Base-by-base conservation (phyloP, 1,140 invertebrate genomes). In the Mylabris phalerata region DNA sequence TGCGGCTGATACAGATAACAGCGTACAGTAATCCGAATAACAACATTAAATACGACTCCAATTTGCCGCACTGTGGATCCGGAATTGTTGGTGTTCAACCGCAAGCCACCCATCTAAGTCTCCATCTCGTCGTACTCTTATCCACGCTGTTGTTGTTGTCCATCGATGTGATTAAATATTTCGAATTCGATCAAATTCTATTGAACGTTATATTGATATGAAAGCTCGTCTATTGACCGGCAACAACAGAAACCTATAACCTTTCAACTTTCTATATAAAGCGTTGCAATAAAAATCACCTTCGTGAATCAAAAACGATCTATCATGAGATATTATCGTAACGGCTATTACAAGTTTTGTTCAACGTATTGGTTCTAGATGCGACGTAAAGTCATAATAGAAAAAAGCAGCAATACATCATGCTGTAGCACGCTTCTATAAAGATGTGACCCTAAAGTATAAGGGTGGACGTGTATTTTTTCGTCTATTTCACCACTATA, bases 31-130 rank as follows among this genome's bases (percentile, higher is more conserved):
- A 75, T 74, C 72, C 72, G 66, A 72, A 75, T 74, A 75, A 74
- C 72, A 74, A 71, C 72, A 74, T 75, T 75, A 75, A 74, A 74
- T 75, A 73, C 72, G 71, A 69, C 71, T 72, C 67, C 72, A 75
- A 75, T 75, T 75, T 75, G 70, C 72, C 71, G 73, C 73, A 68
- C 68, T 73, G 73, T 73, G 71, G 70, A 72, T 75, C 73, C 63
- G 66, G 65, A 73, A 71, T 70, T 47, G 42, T 55, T 61, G 65
- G 61, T 71, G 71, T 32, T 32, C 32, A 32, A 62, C 67, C 66
- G 63, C 68, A 69, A 66, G 60, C 57, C 46, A 55, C 59, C 61
- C 65, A 65, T 60, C 65, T 65, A 64, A 67, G 60, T 32, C 32
- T 32, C 32, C 32, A 32, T 32, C 32, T 32, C 32, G 4, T 32